Conservation (phyloP, 1,140 invertebrate genomes). For the Caenorhabditis brenneri region DNA sequence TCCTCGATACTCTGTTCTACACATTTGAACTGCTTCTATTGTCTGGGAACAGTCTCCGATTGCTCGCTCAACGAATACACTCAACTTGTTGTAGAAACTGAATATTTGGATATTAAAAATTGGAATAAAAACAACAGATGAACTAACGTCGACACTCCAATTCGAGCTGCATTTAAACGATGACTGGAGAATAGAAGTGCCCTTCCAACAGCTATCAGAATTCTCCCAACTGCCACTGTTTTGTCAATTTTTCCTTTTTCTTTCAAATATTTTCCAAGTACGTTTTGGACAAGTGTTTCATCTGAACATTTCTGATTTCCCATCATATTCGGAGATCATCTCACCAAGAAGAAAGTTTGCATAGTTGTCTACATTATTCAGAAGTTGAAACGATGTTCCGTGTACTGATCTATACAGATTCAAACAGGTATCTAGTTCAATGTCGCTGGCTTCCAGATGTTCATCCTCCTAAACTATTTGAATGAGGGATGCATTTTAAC, state of each 20-base stretch:
- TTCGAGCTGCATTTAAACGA: conserved; percentile 75
- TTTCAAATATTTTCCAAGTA: conserved; percentile 90
- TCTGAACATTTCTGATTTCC: conserved; percentile 41
- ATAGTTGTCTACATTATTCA: conserved; percentile 89
- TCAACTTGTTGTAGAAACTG: conserved; percentile 90
- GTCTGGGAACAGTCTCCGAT: conserved; percentile 90
- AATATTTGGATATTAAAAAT: neutral
- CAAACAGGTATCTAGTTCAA: conserved; percentile 93
- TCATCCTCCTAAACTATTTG: conserved; percentile 82
- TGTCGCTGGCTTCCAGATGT: conserved; percentile 91
- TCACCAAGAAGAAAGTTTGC: conserved; percentile 87
- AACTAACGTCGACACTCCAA: conserved; percentile 8
- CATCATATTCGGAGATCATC: conserved; percentile 40
- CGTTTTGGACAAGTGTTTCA: conserved; percentile 78
- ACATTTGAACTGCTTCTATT: conserved; percentile 89
- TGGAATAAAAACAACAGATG: neutral
- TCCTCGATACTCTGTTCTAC: conserved; percentile 90
- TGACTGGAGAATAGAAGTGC: conserved; percentile 92
- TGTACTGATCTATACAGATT: conserved; percentile 91
- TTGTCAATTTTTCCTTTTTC: conserved; percentile 85
- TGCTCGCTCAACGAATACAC: conserved; percentile 91
- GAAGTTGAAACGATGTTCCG: conserved; percentile 85
- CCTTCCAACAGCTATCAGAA: conserved; percentile 91
- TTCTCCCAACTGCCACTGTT: conserved; percentile 84
- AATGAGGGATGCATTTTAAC: neutral